phyloP scores from a whole-genome alignment of 2,888 invertebrate species.

The Lycocerus yunnanus region DNA sequence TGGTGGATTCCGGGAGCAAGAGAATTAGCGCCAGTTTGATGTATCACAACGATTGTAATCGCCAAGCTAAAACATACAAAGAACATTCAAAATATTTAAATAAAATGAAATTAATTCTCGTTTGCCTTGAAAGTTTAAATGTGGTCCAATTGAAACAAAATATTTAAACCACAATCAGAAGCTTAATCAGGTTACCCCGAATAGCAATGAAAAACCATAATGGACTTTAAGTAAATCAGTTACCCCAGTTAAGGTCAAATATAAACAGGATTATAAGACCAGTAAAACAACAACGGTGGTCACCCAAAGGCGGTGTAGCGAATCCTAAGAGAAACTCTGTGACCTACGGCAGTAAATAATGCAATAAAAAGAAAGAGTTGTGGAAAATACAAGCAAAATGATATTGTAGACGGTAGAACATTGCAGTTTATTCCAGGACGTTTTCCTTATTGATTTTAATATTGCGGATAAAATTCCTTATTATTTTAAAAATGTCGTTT shows the following conservation, averaged over 20 bases:
- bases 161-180: slow-evolving; percentile 9
- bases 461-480: slow-evolving; percentile 1
- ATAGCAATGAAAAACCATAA: slow-evolving; percentile 25
- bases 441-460: slow-evolving; percentile 3
- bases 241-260: slow-evolving; percentile 16
- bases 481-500: neutral
- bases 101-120: slow-evolving; percentile 9
- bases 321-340: neutral
- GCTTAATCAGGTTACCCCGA: slow-evolving; percentile 19
- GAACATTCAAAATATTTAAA: slow-evolving; percentile 14
- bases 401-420: neutral
- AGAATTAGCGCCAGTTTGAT: slow-evolving; percentile 23
- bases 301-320: slow-evolving; percentile 13
- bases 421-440: neutral
- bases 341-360: neutral
- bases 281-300: slow-evolving; percentile 20
- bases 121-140: slow-evolving; percentile 8
- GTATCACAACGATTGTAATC: slow-evolving; percentile 17
- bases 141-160: slow-evolving; percentile 11
- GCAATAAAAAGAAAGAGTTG: slow-evolving; percentile 9
- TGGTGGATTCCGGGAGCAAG: slow-evolving; percentile 6
- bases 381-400: neutral
- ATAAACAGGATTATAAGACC: slow-evolving; percentile 22
- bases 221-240: slow-evolving; percentile 21
- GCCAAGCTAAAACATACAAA: slow-evolving; percentile 15